Percentiles rank a stretch among this genome's conserved stretches.
These are phyloP conservation scores for Ictidomys tridecemlineatus DNA, from an alignment of 2,113 vertebrate genomes.

Conservation along the genomic window DNA sequence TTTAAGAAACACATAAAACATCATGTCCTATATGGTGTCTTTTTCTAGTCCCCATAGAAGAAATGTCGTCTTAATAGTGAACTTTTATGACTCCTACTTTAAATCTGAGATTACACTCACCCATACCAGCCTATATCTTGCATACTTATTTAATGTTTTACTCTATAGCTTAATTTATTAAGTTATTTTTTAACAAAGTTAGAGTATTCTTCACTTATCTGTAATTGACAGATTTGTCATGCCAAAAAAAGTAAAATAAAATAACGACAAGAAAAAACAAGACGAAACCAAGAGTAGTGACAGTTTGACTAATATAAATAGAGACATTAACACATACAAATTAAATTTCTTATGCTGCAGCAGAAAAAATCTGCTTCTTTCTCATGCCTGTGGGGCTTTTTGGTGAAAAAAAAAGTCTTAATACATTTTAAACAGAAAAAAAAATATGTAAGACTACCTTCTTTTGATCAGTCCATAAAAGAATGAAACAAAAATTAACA, in stretches of 20 bases:
- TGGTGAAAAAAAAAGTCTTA: background rate
- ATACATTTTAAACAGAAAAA: slow-evolving; percentile 38
- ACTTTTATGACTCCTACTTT: background rate
- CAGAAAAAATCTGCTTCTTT: background rate
- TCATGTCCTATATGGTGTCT: background rate
- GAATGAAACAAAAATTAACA: background rate
- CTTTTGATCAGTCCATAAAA: background rate
- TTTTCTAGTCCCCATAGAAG: background rate
- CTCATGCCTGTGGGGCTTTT: background rate
- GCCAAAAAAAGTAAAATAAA: slow-evolving; percentile 11
- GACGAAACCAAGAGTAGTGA: background rate
- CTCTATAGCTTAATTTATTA: background rate
- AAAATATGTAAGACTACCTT: background rate
- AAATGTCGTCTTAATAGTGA: background rate
- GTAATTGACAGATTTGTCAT: background rate
- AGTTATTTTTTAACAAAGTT: slow-evolving; percentile 4
- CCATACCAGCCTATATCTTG: background rate
- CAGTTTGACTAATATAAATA: background rate
- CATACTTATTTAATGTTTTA: background rate
- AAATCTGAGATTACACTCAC: background rate
- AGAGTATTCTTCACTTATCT: background rate
- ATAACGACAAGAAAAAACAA: background rate
- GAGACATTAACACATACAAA: slow-evolving; percentile 1
- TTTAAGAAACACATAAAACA: background rate
- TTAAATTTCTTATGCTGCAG: background rate